A percentile compares a stretch with the other conserved stretches of the same genome.
phyloP scores from a whole-genome alignment of 2,113 vertebrate species.

The Nerophis lumbriciformis region DNA sequence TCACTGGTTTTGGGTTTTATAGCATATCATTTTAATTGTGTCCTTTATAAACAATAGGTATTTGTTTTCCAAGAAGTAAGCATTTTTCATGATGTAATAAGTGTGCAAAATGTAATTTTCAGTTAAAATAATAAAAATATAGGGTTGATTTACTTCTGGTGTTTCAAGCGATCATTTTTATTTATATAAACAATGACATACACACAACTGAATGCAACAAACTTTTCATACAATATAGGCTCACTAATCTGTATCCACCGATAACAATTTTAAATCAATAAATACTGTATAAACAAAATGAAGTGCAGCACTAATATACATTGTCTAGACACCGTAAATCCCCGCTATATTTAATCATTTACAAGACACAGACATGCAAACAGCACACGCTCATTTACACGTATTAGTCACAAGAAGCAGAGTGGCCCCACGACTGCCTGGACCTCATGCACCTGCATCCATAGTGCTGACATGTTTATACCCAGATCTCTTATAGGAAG shows the following conservation, averaged over 20 bases:
- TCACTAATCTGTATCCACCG: neutral
- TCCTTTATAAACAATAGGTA: too few species aligned
- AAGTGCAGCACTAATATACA: constrained; percentile 12
- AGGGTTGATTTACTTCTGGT: neutral
- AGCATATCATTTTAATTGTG: too few species aligned
- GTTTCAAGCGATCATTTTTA: constrained; percentile 1
- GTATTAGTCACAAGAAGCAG: constrained; percentile 67
- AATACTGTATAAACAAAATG: constrained; percentile 35
- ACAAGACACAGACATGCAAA: constrained; percentile 4
- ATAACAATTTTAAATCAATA: constrained; percentile 30
- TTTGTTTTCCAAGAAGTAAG: neutral
- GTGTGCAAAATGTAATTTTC: neutral
- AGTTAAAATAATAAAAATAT: constrained; percentile 3
- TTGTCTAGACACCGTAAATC: neutral
- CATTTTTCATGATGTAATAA: neutral
- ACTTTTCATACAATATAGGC: too few species aligned
- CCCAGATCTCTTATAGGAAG: constrained; percentile 69
- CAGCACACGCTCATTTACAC: constrained; percentile 9
- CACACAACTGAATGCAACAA: neutral
- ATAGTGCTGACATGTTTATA: constrained; percentile 19
- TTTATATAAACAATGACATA: neutral
- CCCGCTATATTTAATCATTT: constrained; percentile 28
- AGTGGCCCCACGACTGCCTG: constrained; percentile 55
- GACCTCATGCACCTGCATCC: constrained; percentile 14
- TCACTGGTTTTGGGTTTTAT: too few species aligned